Conservation (phyloP, 2,797 vertebrate species). For the Heteromormyrus szaboi region DNA sequence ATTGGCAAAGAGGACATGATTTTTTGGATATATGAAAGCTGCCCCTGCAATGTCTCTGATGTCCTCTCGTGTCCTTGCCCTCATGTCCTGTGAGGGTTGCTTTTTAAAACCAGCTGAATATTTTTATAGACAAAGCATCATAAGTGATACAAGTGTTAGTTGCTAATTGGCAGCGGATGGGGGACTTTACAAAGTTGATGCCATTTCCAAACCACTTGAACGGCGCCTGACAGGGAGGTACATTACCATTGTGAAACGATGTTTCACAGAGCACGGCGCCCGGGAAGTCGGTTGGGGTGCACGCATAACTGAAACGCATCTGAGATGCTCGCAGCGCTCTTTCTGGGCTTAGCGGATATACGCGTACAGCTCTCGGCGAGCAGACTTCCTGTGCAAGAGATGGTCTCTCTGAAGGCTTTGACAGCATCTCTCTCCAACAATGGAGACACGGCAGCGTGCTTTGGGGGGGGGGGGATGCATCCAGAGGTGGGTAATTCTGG, state of each 20-base stretch:
- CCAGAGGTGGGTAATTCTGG: neutral
- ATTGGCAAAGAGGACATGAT: neutral
- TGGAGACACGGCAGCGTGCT: neutral
- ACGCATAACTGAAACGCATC: neutral
- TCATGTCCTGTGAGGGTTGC: neutral
- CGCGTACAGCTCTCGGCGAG: neutral
- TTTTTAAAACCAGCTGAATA: neutral
- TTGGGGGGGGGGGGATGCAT: neutral
- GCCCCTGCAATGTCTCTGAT: neutral
- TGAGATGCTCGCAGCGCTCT: neutral
- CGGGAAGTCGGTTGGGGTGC: neutral
- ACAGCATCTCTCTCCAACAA: neutral
- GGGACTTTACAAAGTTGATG: neutral
- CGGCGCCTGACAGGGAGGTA: neutral
- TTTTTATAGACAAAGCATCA: neutral
- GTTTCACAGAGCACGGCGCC: neutral
- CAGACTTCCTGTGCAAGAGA: constrained; percentile 5
- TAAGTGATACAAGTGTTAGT: neutral
- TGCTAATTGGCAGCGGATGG: neutral
- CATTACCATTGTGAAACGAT: neutral
- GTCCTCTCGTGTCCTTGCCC: neutral
- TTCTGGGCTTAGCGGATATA: neutral
- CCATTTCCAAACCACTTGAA: neutral
- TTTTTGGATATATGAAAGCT: neutral
- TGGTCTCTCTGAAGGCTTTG: neutral